Conservation (phyloP, 2,113 vertebrate genomes). For the Carassius carassius region DNA sequence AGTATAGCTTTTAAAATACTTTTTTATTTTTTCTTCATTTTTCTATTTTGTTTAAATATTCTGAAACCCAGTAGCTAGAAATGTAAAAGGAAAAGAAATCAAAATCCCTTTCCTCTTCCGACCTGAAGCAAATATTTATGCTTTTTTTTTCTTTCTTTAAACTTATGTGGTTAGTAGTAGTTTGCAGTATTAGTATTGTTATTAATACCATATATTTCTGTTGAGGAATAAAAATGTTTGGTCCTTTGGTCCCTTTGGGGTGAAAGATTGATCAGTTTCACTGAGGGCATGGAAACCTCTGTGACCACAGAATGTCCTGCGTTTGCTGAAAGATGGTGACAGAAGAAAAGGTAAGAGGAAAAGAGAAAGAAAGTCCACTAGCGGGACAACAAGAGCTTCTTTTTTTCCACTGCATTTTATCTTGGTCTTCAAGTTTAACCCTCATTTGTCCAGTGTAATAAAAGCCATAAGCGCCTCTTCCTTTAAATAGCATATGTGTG, state of each 20-base stretch:
- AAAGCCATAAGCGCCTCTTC: slow-evolving; percentile 80
- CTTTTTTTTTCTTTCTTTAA: slow-evolving; percentile 72
- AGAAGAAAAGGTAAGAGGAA: slow-evolving; percentile 73
- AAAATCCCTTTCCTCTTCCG: slow-evolving; percentile 72
- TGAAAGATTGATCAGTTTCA: slow-evolving; percentile 79
- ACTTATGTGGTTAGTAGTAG: slow-evolving; percentile 79
- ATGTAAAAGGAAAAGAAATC: slow-evolving; percentile 76
- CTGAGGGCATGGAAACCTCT: slow-evolving; percentile 79
- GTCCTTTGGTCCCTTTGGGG: slow-evolving; percentile 84
- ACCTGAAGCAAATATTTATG: slow-evolving; percentile 80
- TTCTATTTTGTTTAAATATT: slow-evolving; percentile 75
- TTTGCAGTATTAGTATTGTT: slow-evolving; percentile 79
- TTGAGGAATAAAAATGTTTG: slow-evolving; percentile 84
- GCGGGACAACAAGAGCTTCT: slow-evolving; percentile 72
- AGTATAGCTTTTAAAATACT: slow-evolving; percentile 74
- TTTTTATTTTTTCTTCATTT: slow-evolving; percentile 62
- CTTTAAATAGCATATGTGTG: slow-evolving; percentile 73
- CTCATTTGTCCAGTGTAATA: slow-evolving; percentile 83
- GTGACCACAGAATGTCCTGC: slow-evolving; percentile 75
- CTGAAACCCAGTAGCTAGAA: slow-evolving; percentile 80
- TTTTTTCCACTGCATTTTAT: slow-evolving; percentile 69
- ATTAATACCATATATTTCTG: slow-evolving; percentile 81
- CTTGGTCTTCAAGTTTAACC: slow-evolving; percentile 82
- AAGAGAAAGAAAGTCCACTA: slow-evolving; percentile 75
- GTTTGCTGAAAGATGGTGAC: slow-evolving; percentile 75